A percentile compares a stretch with the other conserved stretches of the same genome.
Evolutionary conservation across 64 coral and sea anemone genomes (phyloP).

Genomic region (Montipora foliosa): DNA sequence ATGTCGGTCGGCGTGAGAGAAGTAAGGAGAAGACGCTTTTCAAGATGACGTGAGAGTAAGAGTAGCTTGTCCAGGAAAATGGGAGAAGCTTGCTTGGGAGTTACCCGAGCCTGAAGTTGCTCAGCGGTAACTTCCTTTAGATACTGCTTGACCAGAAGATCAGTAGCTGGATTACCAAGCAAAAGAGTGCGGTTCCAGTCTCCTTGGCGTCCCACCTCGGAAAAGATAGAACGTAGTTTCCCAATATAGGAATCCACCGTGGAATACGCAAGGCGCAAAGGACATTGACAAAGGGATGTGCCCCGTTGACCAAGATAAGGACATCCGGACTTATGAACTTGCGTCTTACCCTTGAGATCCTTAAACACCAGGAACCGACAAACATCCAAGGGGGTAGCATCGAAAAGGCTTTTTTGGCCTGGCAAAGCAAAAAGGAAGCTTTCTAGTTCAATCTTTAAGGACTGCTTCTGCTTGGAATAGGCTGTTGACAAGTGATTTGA

Average conservation of each 20-base stretch:
- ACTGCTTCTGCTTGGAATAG: not conserved
- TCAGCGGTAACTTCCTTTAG: not conserved
- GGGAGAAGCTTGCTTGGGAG: slow-evolving; percentile 28
- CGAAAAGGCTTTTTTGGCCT: slow-evolving; percentile 37
- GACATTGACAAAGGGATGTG: slow-evolving; percentile 13
- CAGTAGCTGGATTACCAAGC: not conserved
- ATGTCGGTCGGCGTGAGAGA: no score
- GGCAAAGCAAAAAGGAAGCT: slow-evolving; percentile 11
- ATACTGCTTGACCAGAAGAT: not conserved
- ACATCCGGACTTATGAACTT: slow-evolving; percentile 41
- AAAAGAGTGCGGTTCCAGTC: slow-evolving; percentile 3
- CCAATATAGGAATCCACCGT: slow-evolving; percentile 72
- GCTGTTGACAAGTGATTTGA: not conserved
- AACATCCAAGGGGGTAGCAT: slow-evolving; percentile 39
- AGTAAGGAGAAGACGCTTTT: no score
- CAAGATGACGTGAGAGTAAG: no score
- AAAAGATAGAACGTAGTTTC: slow-evolving; percentile 41
- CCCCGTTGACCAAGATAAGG: slow-evolving; percentile 48
- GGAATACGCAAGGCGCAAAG: not conserved
- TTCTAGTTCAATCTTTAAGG: slow-evolving; percentile 19
- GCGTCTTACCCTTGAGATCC: slow-evolving; percentile 49
- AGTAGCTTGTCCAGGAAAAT: not conserved
- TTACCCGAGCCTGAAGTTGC: slow-evolving; percentile 10
- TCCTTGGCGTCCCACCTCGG: not conserved
- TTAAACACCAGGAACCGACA: slow-evolving; percentile 57